phyloP scores from a whole-genome alignment of 2,113 vertebrate genomes.

The Stigmatopora argus region DNA sequence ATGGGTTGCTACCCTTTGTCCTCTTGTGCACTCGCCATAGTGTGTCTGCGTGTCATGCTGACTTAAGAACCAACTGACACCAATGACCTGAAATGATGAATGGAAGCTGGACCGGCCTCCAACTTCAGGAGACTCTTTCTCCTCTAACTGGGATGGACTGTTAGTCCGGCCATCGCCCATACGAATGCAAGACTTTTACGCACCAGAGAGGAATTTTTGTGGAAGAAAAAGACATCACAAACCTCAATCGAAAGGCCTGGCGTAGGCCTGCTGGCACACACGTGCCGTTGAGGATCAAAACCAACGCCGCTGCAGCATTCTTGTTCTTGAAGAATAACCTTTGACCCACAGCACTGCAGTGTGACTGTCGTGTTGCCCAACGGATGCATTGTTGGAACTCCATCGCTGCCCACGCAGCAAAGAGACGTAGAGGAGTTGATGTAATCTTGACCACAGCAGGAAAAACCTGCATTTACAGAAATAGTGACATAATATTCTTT shows the following conservation, averaged over 20 bases:
- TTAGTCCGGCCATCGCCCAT: neutral
- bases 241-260: constrained; percentile 77
- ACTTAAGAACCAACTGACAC: constrained; percentile 53
- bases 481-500: neutral
- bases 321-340: constrained; percentile 80
- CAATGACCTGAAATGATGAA: constrained; percentile 58
- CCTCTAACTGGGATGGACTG: neutral
- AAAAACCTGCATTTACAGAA: constrained; percentile 67
- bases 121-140: constrained; percentile 25
- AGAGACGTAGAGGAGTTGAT: constrained; percentile 81
- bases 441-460: constrained; percentile 85
- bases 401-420: constrained; percentile 79
- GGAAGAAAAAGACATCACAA: constrained; percentile 8
- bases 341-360: constrained; percentile 84
- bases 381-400: constrained; percentile 75
- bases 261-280: constrained; percentile 84
- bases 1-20: constrained; percentile 62
- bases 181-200: neutral
- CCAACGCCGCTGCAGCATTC: constrained; percentile 85
- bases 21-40: constrained; percentile 26
- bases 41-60: constrained; percentile 43
- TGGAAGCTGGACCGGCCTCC: constrained; percentile 46
- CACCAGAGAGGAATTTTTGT: neutral
- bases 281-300: constrained; percentile 82
- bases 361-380: constrained; percentile 75